These are phyloP conservation scores for Andrena bucephala DNA, from an alignment of 2,888 invertebrate species.

Conservation along the genomic window DNA sequence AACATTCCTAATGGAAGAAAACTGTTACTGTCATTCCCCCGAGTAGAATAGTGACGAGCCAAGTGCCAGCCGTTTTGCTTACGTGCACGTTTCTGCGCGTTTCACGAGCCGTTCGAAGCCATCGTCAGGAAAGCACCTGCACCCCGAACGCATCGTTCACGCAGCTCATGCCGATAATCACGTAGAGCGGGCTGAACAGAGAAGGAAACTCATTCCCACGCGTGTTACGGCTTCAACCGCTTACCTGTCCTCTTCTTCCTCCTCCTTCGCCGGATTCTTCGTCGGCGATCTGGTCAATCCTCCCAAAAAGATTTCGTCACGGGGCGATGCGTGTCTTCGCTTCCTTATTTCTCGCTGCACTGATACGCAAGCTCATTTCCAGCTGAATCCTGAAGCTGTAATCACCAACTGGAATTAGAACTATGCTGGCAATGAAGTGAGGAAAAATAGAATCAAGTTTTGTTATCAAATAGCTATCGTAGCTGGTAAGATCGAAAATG, in stretches of 20 bases:
- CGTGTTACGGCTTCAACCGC: conserved; percentile 23
- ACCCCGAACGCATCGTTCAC: conserved; percentile 54
- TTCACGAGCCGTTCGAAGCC: conserved; percentile 41
- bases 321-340: not conserved
- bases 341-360: not conserved
- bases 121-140: conserved; percentile 56
- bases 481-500: too few species aligned
- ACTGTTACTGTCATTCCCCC: too few species aligned
- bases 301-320: conserved; percentile 14
- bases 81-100: conserved; percentile 3
- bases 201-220: conserved; percentile 62
- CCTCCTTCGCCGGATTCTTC: not conserved
- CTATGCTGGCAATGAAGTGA: too few species aligned
- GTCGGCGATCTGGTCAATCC: not conserved
- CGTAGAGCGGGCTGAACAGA: conserved; percentile 39
- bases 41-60: too few species aligned
- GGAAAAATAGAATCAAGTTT: too few species aligned
- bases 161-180: conserved; percentile 51
- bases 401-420: not conserved
- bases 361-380: not conserved
- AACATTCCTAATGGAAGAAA: too few species aligned
- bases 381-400: not conserved
- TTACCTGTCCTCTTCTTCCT: conserved; percentile 10
- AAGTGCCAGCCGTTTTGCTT: too few species aligned
- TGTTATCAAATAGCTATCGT: too few species aligned